A percentile compares a stretch with the other conserved stretches of the same genome.
These are phyloP conservation scores for Falco peregrinus DNA, from an alignment of 2,797 vertebrate species.

Conservation along the genomic window DNA sequence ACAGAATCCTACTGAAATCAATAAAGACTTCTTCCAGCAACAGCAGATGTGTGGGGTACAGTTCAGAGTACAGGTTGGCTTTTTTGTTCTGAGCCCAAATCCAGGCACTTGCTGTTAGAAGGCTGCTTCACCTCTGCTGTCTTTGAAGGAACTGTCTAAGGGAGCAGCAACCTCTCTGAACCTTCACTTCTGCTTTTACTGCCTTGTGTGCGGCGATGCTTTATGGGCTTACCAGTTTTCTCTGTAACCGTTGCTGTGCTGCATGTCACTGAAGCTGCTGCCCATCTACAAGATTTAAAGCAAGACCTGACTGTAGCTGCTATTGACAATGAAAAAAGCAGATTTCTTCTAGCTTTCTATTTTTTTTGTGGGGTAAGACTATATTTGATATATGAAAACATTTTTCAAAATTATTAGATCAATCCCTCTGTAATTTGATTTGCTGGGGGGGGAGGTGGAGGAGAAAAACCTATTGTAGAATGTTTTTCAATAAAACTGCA, in stretches of 20 bases:
- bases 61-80: not conserved
- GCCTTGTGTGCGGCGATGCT: not conserved
- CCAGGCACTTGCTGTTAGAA: not conserved
- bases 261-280: not conserved
- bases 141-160: not conserved
- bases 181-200: not conserved
- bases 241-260: not conserved
- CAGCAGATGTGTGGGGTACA: fast-evolving
- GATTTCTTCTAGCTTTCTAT: not conserved
- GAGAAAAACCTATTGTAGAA: not conserved
- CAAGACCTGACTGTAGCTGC: not conserved
- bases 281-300: not conserved
- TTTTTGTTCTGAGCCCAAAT: not conserved
- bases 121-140: not conserved
- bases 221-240: not conserved
- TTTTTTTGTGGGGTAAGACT: not conserved
- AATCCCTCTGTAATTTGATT: slow-evolving; percentile 26
- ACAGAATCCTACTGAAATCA: not conserved
- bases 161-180: not conserved
- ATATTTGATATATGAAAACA: slow-evolving; percentile 4
- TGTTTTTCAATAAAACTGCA: slow-evolving; percentile 31
- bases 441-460: not conserved
- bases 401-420: not conserved
- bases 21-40: not conserved
- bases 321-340: not conserved